Percentiles rank a stretch among this genome's conserved stretches.
These are phyloP conservation scores for Erythrolamprus reginae DNA, from an alignment of 2,113 vertebrate genomes.

Conservation along the genomic window DNA sequence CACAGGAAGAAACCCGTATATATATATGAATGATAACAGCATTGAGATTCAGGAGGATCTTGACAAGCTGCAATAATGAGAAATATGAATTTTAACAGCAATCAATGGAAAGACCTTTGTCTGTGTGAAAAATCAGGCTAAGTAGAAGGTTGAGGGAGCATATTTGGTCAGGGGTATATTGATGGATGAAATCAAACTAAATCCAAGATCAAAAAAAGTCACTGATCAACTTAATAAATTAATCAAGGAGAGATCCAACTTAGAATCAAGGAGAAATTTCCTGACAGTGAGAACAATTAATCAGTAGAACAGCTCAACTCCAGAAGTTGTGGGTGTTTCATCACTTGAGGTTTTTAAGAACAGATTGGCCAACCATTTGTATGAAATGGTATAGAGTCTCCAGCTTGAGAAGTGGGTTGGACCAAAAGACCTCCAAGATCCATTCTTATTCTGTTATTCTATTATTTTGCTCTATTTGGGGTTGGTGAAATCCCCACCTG, in stretches of 20 bases:
- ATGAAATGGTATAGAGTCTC: not conserved
- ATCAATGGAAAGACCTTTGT: not conserved
- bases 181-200: not conserved
- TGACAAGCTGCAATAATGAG: not conserved
- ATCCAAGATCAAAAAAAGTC: not conserved
- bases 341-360: not conserved
- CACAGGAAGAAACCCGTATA: too few species aligned
- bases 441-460: not conserved
- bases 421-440: not conserved
- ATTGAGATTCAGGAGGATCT: not conserved
- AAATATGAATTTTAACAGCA: not conserved
- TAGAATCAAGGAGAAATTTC: not conserved
- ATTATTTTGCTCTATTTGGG: not conserved
- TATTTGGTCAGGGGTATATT: not conserved
- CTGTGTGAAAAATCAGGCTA: not conserved
- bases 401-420: not conserved
- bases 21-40: not conserved
- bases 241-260: not conserved
- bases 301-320: not conserved
- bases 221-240: not conserved
- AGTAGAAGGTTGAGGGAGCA: not conserved
- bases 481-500: not conserved
- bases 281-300: not conserved
- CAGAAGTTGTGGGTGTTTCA: not conserved
- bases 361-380: not conserved